Conservation (phyloP, 2,113 vertebrate species). For the Gallinago paraguaiae region DNA sequence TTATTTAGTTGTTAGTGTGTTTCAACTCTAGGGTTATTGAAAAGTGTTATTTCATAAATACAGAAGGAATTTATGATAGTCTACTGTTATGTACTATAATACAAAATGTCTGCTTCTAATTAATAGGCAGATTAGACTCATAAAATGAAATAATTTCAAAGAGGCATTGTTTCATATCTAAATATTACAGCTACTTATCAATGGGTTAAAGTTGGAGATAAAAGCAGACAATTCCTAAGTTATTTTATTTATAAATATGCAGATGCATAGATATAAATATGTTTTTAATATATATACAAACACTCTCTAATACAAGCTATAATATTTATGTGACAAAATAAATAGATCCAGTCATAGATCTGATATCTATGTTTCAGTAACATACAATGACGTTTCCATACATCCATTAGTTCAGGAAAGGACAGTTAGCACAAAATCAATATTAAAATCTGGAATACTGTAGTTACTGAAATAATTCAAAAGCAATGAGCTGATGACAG, state of each 20-base stretch:
- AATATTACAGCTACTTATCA: not conserved
- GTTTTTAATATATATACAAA: not conserved
- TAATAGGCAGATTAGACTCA: not conserved
- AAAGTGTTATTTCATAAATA: not conserved
- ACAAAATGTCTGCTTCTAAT: not conserved
- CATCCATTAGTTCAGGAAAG: not conserved
- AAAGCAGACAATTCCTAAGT: not conserved
- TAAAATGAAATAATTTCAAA: not conserved
- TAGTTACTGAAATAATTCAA: not conserved
- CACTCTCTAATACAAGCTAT: not conserved
- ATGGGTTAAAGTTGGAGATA: not conserved
- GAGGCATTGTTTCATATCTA: not conserved
- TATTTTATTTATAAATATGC: not conserved
- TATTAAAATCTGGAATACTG: not conserved
- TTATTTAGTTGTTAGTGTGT: not conserved
- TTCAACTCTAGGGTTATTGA: not conserved
- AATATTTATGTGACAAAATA: not conserved
- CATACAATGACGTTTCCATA: not conserved
- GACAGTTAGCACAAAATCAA: not conserved
- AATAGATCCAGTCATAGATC: not conserved
- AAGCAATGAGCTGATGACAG: not conserved
- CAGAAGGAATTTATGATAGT: not conserved
- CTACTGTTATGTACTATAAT: not conserved
- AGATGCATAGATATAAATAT: not conserved
- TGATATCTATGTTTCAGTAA: not conserved